A percentile compares a stretch with the other conserved stretches of the same genome.
phyloP scores from a whole-genome alignment of 2,888 invertebrate species.

The Calephelis perditalis region DNA sequence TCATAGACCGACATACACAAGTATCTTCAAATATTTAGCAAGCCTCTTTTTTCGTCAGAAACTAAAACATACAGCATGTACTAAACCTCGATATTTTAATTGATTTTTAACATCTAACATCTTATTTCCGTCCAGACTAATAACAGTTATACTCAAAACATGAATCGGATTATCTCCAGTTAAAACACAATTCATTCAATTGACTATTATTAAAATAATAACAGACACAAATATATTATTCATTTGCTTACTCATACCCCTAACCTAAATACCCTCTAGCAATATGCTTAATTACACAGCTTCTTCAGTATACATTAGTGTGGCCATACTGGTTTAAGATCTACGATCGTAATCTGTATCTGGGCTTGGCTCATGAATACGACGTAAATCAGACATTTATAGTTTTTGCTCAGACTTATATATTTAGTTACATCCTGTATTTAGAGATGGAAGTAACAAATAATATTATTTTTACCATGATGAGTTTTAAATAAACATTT shows the following conservation, averaged over 20 bases:
- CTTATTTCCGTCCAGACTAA: too few relatives aligned
- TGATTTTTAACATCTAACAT: conserved; percentile 7
- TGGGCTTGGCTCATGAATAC: conserved; percentile 5
- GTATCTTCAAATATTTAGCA: too few relatives aligned
- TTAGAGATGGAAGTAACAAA: too few relatives aligned
- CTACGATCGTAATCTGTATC: conserved; percentile 29
- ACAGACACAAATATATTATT: not conserved
- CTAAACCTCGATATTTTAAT: conserved; percentile 13
- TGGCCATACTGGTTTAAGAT: conserved; percentile 20
- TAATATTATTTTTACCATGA: too few relatives aligned
- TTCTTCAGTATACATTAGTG: conserved; percentile 42
- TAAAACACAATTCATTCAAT: conserved; percentile 12
- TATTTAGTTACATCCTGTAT: too few relatives aligned
- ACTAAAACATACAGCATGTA: not conserved
- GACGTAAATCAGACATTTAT: not conserved
- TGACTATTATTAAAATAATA: conserved; percentile 10
- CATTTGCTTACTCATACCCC: conserved; percentile 29
- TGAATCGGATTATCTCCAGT: conserved; percentile 5
- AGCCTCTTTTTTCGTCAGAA: too few relatives aligned
- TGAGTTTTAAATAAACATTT: too few relatives aligned
- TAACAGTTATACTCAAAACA: not conserved
- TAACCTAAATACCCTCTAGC: conserved; percentile 32
- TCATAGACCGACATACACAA: too few relatives aligned
- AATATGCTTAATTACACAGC: conserved; percentile 42
- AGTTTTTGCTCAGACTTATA: conserved; percentile 1